Base-by-base conservation (phyloP, 2,888 invertebrate species). In the Sphaeridia pumilis region DNA sequence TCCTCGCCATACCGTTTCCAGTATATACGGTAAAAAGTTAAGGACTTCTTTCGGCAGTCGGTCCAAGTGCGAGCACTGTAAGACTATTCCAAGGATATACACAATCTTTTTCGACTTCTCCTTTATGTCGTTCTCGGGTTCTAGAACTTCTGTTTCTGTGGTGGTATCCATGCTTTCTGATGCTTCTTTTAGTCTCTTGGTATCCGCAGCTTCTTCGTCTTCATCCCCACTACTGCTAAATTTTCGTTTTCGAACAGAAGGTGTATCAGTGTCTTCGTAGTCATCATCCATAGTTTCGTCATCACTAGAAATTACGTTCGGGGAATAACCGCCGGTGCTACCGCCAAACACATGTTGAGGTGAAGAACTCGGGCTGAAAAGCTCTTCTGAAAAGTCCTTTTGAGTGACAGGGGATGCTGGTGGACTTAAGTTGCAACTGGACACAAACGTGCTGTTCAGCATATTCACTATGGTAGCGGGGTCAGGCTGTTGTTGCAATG, bases 1-100 rank as follows among this genome's bases (percentile, higher is more conserved):
- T 22, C 45, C 45, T 45, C 45, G 45, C 52, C 52, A 52, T 21
- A 52, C 25, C 45, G 46, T 46, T 36, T 52, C 52, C 14, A 52
- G 38, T 3, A 52, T 27, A 20, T 38, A 52, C n/a, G 52, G 52
- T 4, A 52, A 25, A 38, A 46, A 52, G 22, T 22, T 52, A 7
- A 46, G 36, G 22, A 52, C 20, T 12, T 38, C 38, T 20, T 10
- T 10, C 17, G 52, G 52, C 3, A 52, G 25, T 3, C n/a, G 25
- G 12, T 26, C 28, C 10, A 52, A 45, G 22, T 52, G 52, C 4
- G 52, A 45, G 26, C 36, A 36, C 14, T 41, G 41, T 12, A 28
- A 36, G 3, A 52, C 28, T 14, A 52, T 52, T 38, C 52, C 52
- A 14, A 52, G 22, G 20, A 52, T 52, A 7, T 38, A 22, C 7